A percentile compares a stretch with the other conserved stretches of the same genome.
Evolutionary conservation across 2,113 vertebrate genomes (phyloP).

Genomic region (Entelurus aequoreus): DNA sequence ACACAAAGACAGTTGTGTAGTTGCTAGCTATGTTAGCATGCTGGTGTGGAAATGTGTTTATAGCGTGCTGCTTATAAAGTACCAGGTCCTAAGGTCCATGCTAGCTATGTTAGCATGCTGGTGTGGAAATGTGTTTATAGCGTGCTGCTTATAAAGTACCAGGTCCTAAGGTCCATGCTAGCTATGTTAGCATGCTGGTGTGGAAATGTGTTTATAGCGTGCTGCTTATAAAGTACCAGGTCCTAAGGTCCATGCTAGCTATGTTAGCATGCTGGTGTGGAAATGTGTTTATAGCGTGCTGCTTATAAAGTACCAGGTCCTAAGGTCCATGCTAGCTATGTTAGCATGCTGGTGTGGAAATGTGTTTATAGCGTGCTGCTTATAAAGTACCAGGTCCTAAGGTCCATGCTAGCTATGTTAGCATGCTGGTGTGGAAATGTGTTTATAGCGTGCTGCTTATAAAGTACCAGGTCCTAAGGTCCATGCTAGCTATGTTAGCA

Average conservation of each 20-base stretch:
- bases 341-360: no score
- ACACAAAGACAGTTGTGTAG: no score
- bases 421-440: no score
- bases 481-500: neutral
- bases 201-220: no score
- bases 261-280: no score
- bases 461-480: slow-evolving; percentile 65
- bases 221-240: slow-evolving; percentile 44
- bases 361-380: no score
- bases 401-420: slow-evolving; percentile 51
- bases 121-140: no score
- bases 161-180: slow-evolving; percentile 58
- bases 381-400: slow-evolving; percentile 51
- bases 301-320: slow-evolving; percentile 56
- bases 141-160: slow-evolving; percentile 31
- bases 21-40: no score
- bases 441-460: neutral
- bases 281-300: no score
- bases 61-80: neutral
- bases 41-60: no score
- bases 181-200: no score
- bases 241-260: slow-evolving; percentile 56
- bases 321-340: slow-evolving; percentile 43
- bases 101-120: neutral
- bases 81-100: slow-evolving; percentile 66